Evolutionary conservation across 2,113 vertebrate genomes (phyloP).

Genomic region (Pseudolaguvia tuberculata): DNA sequence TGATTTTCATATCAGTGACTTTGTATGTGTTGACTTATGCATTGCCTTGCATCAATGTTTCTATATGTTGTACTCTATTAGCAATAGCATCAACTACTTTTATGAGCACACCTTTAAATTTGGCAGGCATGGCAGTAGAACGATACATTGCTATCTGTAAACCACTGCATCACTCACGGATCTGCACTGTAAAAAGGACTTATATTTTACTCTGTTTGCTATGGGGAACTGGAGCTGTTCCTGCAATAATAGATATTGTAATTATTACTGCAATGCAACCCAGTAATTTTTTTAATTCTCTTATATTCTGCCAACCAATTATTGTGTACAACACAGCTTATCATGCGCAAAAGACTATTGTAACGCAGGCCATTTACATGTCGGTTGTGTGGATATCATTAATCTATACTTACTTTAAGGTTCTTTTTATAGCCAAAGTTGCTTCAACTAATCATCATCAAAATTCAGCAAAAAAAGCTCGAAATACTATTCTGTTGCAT

Average conservation of each 20-base stretch:
- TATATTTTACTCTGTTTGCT: conserved; percentile 53
- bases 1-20: conserved; percentile 47
- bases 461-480: conserved; percentile 53
- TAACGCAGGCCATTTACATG: conserved; percentile 39
- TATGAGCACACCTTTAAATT: conserved; percentile 62
- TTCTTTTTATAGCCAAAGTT: conserved; percentile 43
- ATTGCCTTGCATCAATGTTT: conserved; percentile 8
- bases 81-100: conserved; percentile 33
- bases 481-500: conserved; percentile 59
- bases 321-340: conserved; percentile 38
- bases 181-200: conserved; percentile 59
- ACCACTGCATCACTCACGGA: conserved; percentile 58
- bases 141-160: conserved; percentile 66
- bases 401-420: conserved; percentile 55
- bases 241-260: conserved; percentile 56
- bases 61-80: conserved; percentile 46
- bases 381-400: conserved; percentile 54
- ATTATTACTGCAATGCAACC: conserved; percentile 51
- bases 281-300: conserved; percentile 42
- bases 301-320: conserved; percentile 23
- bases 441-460: conserved; percentile 28
- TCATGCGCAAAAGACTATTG: conserved; percentile 15
- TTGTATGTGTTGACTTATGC: conserved; percentile 49
- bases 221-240: conserved; percentile 52
- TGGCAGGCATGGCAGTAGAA: conserved; percentile 68